phyloP scores from a whole-genome alignment of 2,797 vertebrate genomes.

The Harpagifer antarcticus region DNA sequence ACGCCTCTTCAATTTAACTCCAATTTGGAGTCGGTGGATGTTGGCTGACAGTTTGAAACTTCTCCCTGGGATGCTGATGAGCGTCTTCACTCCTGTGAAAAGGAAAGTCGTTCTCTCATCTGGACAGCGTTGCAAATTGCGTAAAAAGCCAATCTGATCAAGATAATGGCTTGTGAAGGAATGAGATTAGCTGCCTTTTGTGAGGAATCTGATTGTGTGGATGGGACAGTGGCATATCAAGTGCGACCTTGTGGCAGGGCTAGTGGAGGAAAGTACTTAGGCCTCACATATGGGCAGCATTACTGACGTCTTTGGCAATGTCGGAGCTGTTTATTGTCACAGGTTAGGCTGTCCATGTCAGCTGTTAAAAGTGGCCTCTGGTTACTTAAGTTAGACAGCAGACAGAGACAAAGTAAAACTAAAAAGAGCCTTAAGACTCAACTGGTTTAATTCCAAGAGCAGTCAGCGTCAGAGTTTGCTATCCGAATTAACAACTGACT shows the following conservation, averaged over 20 bases:
- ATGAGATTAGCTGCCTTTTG: constrained; percentile 83
- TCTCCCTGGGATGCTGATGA: constrained; percentile 67
- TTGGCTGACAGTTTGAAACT: constrained; percentile 80
- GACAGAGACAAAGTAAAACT: constrained; percentile 21
- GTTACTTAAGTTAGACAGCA: constrained; percentile 11
- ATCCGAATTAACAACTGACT: background rate
- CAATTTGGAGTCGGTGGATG: constrained; percentile 73
- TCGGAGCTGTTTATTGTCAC: constrained; percentile 59
- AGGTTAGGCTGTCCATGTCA: constrained; percentile 39
- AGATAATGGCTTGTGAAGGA: constrained; percentile 86
- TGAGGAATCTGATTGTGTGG: constrained; percentile 80
- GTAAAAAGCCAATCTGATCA: constrained; percentile 74
- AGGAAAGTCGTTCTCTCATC: constrained; percentile 79
- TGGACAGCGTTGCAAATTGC: constrained; percentile 67
- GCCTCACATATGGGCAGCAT: constrained; percentile 65
- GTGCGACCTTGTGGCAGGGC: constrained; percentile 78
- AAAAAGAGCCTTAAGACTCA: constrained; percentile 11
- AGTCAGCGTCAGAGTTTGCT: background rate
- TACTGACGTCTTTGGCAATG: constrained; percentile 35
- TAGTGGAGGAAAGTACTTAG: constrained; percentile 79
- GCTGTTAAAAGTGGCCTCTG: constrained; percentile 9
- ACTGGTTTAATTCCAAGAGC: background rate
- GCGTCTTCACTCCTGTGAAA: constrained; percentile 58
- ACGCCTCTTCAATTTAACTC: constrained; percentile 80
- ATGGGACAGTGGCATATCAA: constrained; percentile 79